Conservation (phyloP, 2,888 invertebrate species). For the Nudaria mundana region DNA sequence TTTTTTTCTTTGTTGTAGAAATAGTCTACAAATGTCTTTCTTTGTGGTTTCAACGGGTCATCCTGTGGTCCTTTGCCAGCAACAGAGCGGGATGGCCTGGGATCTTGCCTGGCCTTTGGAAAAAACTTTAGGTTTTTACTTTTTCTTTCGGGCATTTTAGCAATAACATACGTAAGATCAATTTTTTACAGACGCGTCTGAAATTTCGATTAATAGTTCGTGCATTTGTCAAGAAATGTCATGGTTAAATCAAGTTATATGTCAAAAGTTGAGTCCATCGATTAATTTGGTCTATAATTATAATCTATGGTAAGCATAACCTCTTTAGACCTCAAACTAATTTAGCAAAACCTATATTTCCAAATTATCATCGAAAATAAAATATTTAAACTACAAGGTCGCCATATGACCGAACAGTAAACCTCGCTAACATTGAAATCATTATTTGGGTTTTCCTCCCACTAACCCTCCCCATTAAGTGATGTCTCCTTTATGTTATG, state of each 20-base stretch:
- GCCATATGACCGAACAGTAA: no score
- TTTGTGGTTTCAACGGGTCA: constrained; percentile 9
- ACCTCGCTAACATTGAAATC: no score
- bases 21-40: constrained; percentile 19
- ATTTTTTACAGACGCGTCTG: background rate
- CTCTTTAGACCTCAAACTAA: background rate
- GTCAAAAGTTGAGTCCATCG: background rate
- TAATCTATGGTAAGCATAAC: background rate
- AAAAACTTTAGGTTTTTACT: background rate
- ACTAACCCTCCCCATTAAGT: no score
- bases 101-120: background rate
- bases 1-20: constrained; percentile 47
- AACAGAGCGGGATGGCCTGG: background rate
- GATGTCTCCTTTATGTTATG: no score
- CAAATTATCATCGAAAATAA: no score
- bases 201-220: background rate
- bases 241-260: background rate
- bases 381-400: no score
- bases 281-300: background rate
- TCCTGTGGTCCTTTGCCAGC: background rate
- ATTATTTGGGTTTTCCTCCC: no score
- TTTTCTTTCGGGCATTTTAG: constrained; percentile 1
- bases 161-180: no score
- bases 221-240: background rate
- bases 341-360: no score